Percentiles rank a stretch among this genome's conserved stretches.
Evolutionary conservation across 30 jellyfish, hydroid and myxozoan genomes (phyloP).

Genomic region (Turritopsis dohrnii): DNA sequence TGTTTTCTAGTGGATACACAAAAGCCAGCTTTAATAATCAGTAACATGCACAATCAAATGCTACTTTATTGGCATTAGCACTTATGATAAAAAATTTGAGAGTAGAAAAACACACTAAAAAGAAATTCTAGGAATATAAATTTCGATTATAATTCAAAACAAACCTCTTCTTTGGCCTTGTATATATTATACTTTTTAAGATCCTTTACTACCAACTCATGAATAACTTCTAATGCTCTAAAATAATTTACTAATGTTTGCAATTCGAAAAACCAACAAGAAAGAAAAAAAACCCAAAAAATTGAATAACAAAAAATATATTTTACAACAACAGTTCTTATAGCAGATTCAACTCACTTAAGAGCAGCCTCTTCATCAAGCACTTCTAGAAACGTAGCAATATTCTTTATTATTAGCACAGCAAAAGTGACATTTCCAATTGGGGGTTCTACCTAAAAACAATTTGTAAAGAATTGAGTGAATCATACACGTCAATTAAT

Average conservation of each 20-base stretch:
- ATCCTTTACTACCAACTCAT: slow-evolving; percentile 22
- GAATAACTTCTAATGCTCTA: slow-evolving; percentile 28
- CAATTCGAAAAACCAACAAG: background rate
- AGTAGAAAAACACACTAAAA: background rate
- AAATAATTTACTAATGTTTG: background rate
- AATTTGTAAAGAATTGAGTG: background rate
- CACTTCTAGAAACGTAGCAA: slow-evolving; percentile 19
- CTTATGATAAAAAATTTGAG: background rate
- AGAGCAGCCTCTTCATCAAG: slow-evolving; percentile 35
- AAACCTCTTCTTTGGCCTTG: slow-evolving; percentile 40
- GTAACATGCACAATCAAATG: too few species aligned
- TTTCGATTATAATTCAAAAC: background rate
- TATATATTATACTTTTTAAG: slow-evolving; percentile 2
- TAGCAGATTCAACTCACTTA: too few species aligned
- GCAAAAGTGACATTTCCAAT: slow-evolving; percentile 31
- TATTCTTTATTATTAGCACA: slow-evolving; percentile 8
- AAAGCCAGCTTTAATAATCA: too few species aligned
- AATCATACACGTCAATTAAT: background rate
- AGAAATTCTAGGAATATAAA: background rate
- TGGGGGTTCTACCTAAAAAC: slow-evolving; percentile 36
- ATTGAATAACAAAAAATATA: background rate
- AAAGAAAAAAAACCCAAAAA: background rate
- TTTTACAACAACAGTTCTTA: background rate
- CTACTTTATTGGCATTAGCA: background rate
- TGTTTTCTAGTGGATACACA: too few species aligned